These are phyloP conservation scores for Vulpes lagopus DNA, from an alignment of 2,113 vertebrate species.

Conservation along the genomic window DNA sequence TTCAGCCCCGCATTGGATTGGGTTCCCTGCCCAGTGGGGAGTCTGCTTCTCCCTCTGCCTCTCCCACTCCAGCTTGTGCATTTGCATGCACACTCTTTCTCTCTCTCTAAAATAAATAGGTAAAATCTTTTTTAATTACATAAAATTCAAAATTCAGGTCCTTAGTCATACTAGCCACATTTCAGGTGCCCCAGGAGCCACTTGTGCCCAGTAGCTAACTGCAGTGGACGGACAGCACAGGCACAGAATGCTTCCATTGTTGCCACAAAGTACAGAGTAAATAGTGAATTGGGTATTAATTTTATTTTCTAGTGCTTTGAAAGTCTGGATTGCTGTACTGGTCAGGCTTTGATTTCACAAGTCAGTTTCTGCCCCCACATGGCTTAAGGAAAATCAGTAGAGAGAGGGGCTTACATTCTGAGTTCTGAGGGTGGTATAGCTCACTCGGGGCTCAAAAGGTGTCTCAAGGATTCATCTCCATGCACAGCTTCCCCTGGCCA, in stretches of 20 bases:
- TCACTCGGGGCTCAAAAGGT: background rate
- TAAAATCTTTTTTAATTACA: background rate
- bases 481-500: background rate
- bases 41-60: background rate
- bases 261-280: background rate
- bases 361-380: background rate
- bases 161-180: background rate
- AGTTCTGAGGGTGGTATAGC: background rate
- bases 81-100: too few species aligned
- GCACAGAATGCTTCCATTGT: accelerated
- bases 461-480: background rate
- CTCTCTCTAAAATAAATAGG: background rate
- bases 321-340: background rate
- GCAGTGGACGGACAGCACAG: background rate
- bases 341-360: background rate
- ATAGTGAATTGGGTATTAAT: background rate
- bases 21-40: background rate
- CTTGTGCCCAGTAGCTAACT: background rate
- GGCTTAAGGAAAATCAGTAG: background rate
- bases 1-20: background rate
- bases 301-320: background rate
- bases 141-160: background rate
- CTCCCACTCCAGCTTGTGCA: background rate
- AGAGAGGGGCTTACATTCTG: background rate
- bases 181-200: background rate